Evolutionary conservation across 2,888 invertebrate genomes (phyloP), one percentile per base, ranked within the genome.

Genomic region (Ptychoptera albimana): DNA sequence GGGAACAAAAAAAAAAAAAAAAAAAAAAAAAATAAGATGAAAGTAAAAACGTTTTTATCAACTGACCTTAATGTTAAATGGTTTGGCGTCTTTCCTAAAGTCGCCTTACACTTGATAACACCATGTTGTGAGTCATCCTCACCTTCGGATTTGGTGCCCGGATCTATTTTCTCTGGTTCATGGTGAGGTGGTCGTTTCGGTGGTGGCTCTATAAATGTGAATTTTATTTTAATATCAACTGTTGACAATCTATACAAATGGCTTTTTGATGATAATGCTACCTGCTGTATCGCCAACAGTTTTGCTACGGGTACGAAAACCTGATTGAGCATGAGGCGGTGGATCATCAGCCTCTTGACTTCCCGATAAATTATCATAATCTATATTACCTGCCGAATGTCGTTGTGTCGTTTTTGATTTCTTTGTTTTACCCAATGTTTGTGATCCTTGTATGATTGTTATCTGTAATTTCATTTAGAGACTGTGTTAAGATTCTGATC

Each of bases 1-100:
- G n/a, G n/a, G n/a, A n/a, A n/a, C n/a, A n/a, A 43, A 40, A 13
- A n/a, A 45, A 11, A 32, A 32, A 7, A 32, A 32, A 11, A n/a
- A 7, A 32, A 32, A 32, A 32, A n/a, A 4, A 7, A 32, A 7
- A 32, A 32, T 4, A 32, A 37, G 1, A 14, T 11, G 14, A 38
- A 7, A 15, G 14, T 11, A 16, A 10, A 32, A 10, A 13, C 30
- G 12, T 29, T 5, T 10, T 5, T 13, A n/a, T 4, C 30, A 16
- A 43, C 55, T 54, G 63, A 81, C 81, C 81, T 82, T 66, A 87
- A 71, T 50, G 87, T 88, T 67, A 92, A 76, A 70, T 91, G 89
- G 75, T 91, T 91, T 60, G 92, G 91, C 57, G 91, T 91, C 60
- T 84, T 76, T 57, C 91, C 91, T 63, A 91, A 72, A 56, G 82